phyloP scores from a whole-genome alignment of 2,888 invertebrate species.

The Myopa testacea region DNA sequence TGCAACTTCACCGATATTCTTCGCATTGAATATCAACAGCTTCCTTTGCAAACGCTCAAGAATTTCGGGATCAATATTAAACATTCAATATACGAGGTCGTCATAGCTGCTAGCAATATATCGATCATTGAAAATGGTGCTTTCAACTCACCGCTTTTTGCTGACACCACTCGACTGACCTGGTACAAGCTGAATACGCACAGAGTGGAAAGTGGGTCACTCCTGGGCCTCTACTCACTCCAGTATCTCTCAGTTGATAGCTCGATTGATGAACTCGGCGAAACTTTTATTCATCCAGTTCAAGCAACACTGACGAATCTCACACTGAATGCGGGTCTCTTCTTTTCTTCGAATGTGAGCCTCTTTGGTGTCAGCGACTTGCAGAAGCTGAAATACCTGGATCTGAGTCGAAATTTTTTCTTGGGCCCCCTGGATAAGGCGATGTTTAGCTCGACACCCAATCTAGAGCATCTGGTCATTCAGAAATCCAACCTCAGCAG shows the following conservation, averaged over 20 bases:
- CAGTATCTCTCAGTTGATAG: slow-evolving; percentile 54
- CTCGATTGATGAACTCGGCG: slow-evolving; percentile 47
- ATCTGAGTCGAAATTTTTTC: slow-evolving; percentile 58
- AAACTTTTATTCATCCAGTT: slow-evolving; percentile 60
- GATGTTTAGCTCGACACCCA: slow-evolving; percentile 55
- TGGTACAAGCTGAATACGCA: slow-evolving; percentile 49
- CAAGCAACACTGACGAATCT: slow-evolving; percentile 56
- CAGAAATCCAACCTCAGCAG: slow-evolving; percentile 51
- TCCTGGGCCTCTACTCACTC: slow-evolving; percentile 57
- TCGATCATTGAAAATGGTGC: slow-evolving; percentile 52
- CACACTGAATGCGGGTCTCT: slow-evolving; percentile 51
- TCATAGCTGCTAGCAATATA: slow-evolving; percentile 50
- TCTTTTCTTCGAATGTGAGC: slow-evolving; percentile 47
- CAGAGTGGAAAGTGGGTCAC: slow-evolving; percentile 52
- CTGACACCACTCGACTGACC: slow-evolving; percentile 49
- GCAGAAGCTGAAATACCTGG: slow-evolving; percentile 52
- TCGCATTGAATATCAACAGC: slow-evolving; percentile 47
- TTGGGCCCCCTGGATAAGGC: slow-evolving; percentile 49
- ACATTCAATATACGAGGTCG: slow-evolving; percentile 49
- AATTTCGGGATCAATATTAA: slow-evolving; percentile 45
- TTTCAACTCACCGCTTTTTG: slow-evolving; percentile 58
- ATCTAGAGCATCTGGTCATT: slow-evolving; percentile 54
- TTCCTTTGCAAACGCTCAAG: slow-evolving; percentile 42
- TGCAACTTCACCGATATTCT: slow-evolving; percentile 48
- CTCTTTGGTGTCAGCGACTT: slow-evolving; percentile 56